Conservation (phyloP, 1,140 invertebrate species). For the Panonychus citri region DNA sequence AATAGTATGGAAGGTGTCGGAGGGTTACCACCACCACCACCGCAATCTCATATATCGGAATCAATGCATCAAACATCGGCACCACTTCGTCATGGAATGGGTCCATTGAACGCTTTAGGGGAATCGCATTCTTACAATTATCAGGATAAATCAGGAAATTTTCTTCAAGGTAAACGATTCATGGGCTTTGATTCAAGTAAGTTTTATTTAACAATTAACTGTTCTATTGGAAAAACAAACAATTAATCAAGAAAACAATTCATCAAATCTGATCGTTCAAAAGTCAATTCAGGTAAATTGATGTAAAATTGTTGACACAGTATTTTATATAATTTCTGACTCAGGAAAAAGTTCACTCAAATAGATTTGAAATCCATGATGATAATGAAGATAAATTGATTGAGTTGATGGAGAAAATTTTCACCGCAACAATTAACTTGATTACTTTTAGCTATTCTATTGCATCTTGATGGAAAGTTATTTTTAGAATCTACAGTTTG, state of each 20-base stretch:
- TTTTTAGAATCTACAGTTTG: too few species aligned
- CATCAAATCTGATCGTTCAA: background rate
- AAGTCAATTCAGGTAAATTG: background rate
- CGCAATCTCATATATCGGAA: background rate
- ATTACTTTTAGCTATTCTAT: too few species aligned
- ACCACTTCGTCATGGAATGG: background rate
- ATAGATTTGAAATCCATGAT: too few species aligned
- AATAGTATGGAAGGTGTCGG: background rate
- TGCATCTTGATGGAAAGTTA: too few species aligned
- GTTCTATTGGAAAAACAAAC: too few species aligned
- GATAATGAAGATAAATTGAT: too few species aligned
- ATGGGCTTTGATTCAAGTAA: background rate
- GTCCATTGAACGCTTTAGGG: background rate
- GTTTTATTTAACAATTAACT: too few species aligned
- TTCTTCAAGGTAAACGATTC: background rate
- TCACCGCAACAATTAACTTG: too few species aligned
- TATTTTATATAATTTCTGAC: too few species aligned
- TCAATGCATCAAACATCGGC: background rate
- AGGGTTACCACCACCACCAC: background rate
- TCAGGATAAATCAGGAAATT: background rate
- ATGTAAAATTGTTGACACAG: too few species aligned
- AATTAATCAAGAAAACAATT: background rate
- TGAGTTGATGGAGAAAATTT: too few species aligned
- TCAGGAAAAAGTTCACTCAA: too few species aligned
- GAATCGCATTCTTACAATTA: background rate